These are phyloP conservation scores for Idaea straminata DNA, from an alignment of 2,888 invertebrate genomes.

Conservation along the genomic window DNA sequence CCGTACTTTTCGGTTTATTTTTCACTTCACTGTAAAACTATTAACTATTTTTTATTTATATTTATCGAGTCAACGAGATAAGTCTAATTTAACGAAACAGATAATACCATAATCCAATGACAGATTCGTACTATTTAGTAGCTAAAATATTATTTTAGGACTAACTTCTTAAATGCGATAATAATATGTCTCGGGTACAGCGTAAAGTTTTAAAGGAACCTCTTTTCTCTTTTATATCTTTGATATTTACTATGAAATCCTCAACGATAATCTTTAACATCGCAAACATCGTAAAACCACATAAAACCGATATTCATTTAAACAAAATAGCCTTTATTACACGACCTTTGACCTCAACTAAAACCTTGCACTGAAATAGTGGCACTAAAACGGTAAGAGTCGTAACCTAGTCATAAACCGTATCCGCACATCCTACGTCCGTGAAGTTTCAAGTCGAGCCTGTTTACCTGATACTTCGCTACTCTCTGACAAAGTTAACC, in stretches of 20 bases:
- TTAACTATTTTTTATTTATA: no score
- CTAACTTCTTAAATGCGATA: no score
- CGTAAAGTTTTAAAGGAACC: no score
- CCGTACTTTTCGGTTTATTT: no score
- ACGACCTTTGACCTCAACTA: neutral
- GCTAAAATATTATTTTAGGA: no score
- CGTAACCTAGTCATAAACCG: neutral
- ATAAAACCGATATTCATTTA: neutral
- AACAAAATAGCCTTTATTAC: neutral
- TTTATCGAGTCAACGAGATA: no score
- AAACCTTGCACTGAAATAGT: neutral
- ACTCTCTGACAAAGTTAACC: neutral
- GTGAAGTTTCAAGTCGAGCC: constrained; percentile 10
- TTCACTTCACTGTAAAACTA: no score
- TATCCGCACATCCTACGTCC: neutral
- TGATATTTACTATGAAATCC: neutral
- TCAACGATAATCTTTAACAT: neutral
- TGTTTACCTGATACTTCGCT: constrained; percentile 19
- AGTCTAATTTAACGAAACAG: no score
- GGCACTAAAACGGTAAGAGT: neutral
- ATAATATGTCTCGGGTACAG: no score
- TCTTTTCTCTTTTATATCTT: neutral
- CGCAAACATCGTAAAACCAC: neutral
- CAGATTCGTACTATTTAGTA: no score
- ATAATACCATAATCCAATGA: no score